These are phyloP conservation scores for Misgurnus mizolepis DNA, from an alignment of 2,113 vertebrate species.

Conservation along the genomic window DNA sequence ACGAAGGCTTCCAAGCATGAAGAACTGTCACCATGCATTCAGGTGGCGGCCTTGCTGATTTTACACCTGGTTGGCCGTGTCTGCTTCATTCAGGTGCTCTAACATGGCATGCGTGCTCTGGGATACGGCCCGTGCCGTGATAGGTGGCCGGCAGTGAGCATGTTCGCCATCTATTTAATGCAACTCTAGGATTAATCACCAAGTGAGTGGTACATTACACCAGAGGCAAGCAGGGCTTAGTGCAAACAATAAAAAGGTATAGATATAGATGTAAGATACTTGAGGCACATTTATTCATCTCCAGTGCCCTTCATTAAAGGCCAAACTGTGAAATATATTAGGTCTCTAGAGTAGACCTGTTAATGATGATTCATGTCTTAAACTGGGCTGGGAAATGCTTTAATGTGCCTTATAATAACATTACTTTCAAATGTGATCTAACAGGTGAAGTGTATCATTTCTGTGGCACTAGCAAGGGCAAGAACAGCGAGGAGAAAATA, in stretches of 20 bases:
- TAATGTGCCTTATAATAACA: not conserved
- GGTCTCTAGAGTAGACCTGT: conserved; percentile 14
- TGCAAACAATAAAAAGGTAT: not conserved
- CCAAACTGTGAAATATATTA: conserved; percentile 15
- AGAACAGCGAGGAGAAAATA: not conserved
- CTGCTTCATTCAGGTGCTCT: conserved; percentile 44
- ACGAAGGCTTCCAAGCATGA: conserved; percentile 48
- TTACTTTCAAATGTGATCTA: not conserved
- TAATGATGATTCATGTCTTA: not conserved
- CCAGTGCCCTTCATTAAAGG: conserved; percentile 30
- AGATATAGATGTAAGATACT: not conserved
- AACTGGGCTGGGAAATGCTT: not conserved
- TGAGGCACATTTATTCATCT: conserved; percentile 22
- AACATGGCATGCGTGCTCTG: conserved; percentile 7
- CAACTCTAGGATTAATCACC: conserved; percentile 45
- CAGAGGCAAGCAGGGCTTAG: conserved; percentile 11
- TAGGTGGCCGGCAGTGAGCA: conserved; percentile 29
- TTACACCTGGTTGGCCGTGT: conserved; percentile 52
- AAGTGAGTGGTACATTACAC: conserved; percentile 12
- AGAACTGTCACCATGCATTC: conserved; percentile 55
- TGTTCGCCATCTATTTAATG: conserved; percentile 41
- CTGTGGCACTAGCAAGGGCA: not conserved
- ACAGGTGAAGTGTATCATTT: not conserved
- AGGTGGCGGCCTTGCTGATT: conserved; percentile 49
- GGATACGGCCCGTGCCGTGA: conserved; percentile 38